These are phyloP conservation scores for Solen grandis DNA, from an alignment of 1,140 invertebrate genomes.

Conservation along the genomic window DNA sequence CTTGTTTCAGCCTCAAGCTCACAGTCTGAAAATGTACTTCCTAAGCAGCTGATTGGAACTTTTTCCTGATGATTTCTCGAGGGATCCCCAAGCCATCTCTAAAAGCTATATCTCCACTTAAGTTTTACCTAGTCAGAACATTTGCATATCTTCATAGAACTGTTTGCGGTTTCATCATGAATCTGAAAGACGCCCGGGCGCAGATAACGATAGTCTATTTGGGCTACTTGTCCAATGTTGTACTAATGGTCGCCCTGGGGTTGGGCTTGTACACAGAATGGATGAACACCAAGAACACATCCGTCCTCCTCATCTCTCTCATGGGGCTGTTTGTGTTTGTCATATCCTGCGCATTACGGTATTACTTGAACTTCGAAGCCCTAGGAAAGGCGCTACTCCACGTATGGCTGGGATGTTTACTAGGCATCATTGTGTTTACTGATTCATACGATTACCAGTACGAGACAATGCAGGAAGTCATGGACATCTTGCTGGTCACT, in stretches of 20 bases:
- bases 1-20: too few relatives aligned
- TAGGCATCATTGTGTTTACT: slow-evolving; percentile 75
- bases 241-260: slow-evolving; percentile 73
- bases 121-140: too few relatives aligned
- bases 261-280: slow-evolving; percentile 77
- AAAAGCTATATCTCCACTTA: too few relatives aligned
- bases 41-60: too few relatives aligned
- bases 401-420: slow-evolving; percentile 76
- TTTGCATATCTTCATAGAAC: neutral
- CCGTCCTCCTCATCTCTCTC: slow-evolving; percentile 69
- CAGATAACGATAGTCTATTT: slow-evolving; percentile 65
- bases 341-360: slow-evolving; percentile 72
- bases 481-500: slow-evolving; percentile 73
- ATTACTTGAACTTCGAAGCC: slow-evolving; percentile 71
- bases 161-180: slow-evolving; percentile 27
- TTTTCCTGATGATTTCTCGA: too few relatives aligned
- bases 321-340: slow-evolving; percentile 74
- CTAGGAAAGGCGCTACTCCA: slow-evolving; percentile 71
- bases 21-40: too few relatives aligned
- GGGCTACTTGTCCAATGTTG: slow-evolving; percentile 66
- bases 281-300: slow-evolving; percentile 65
- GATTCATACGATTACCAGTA: slow-evolving; percentile 66
- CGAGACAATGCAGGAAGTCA: slow-evolving; percentile 69
- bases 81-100: too few relatives aligned
- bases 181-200: slow-evolving; percentile 47